Base-by-base conservation (phyloP, 2,888 invertebrate species). In the Pseudanteris insignis region DNA sequence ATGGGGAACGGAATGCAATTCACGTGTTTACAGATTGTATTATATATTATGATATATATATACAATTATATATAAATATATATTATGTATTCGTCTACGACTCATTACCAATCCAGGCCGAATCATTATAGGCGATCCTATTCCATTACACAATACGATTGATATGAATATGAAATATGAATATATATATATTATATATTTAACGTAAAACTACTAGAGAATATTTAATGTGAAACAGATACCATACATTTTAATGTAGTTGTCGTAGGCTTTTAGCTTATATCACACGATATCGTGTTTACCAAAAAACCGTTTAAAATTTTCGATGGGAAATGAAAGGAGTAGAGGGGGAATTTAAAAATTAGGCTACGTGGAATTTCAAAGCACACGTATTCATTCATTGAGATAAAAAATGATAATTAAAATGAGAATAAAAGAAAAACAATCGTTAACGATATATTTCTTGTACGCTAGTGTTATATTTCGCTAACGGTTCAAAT, bases 251-350 rank as follows among this genome's bases (percentile, higher is more conserved):
- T 63, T 60, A 51, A 59, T 63, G 63, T 55, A 63, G 63, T 55
- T 63, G 59, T 60, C 55, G 63, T 63, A 63, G 59, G 59, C 59
- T 63, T 63, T 60, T 63, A 63, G 59, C 63, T 55, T 59, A 59
- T 59, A 63, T 47, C 59, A 36, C 48, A 58, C 54, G 40, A 58
- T 48, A 43, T 63, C 53, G 53, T 40, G 48, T 38, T 47, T 47
- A 55, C 40, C 34, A 51, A 40, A 53, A 36, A 47, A n/a, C n/a
- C 6, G 15, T 32, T 34, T 15, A 33, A 32, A 14, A 21, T 1
- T 29, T 33, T 32, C 25, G 50, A 26, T 11, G 34, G 51, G 15
- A 36, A 18, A 33, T 11, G 14, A 21, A 11, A 21, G 13, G 11
- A 25, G 18, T 14, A 24, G n/a, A 38, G 26, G 2, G 15, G 29